Conservation (phyloP, 2,888 invertebrate species). For the Incurvaria masculella region DNA sequence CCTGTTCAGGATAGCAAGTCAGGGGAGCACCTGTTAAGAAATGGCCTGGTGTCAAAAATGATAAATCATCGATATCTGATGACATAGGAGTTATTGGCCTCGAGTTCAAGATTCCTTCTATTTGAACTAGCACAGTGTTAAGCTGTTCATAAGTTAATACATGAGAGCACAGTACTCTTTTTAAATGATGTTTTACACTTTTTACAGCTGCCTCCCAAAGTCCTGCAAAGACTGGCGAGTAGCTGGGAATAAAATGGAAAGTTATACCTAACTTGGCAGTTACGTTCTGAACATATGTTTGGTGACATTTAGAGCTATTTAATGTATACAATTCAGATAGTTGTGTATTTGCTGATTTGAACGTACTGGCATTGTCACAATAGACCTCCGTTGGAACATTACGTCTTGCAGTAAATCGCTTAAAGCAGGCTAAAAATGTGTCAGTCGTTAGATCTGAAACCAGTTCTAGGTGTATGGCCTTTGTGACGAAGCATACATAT, state of each 20-base stretch:
- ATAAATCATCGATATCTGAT: constrained; percentile 1
- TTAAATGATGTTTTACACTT: constrained; percentile 5
- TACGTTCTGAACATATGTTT: not conserved
- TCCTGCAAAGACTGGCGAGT: constrained; percentile 1
- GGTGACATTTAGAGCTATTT: not conserved
- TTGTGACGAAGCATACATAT: constrained; percentile 6
- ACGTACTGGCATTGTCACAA: constrained; percentile 1
- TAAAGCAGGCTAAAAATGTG: constrained; percentile 1
- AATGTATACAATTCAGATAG: constrained; percentile 1
- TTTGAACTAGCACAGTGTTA: constrained; percentile 4
- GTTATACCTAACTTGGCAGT: not conserved
- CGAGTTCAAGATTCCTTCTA: constrained; percentile 8
- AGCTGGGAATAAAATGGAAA: constrained; percentile 1
- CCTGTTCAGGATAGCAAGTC: not conserved
- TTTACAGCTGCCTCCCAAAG: constrained; percentile 5
- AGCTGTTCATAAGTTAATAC: constrained; percentile 7
- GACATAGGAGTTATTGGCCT: constrained; percentile 3
- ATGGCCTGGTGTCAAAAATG: constrained; percentile 6
- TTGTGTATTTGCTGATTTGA: constrained; percentile 1
- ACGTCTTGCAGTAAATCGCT: not conserved
- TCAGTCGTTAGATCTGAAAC: constrained; percentile 1
- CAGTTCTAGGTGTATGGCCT: constrained; percentile 2
- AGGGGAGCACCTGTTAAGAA: not conserved
- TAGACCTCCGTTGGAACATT: not conserved
- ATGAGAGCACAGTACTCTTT: constrained; percentile 4